Conservation (phyloP, 1,140 invertebrate species). For the Drosophila pseudoobscura region DNA sequence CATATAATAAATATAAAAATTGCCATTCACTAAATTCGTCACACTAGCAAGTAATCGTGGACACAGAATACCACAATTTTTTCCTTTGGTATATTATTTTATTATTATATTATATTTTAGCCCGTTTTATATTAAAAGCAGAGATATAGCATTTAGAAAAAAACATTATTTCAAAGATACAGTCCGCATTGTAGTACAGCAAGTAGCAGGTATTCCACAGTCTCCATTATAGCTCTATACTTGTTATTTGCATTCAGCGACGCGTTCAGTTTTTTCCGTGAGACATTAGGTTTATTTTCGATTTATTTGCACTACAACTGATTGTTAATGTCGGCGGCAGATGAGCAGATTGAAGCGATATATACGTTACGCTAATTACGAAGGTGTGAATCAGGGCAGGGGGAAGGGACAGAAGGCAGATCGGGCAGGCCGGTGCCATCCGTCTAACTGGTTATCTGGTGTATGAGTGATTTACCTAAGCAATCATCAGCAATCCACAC, state of each 20-base stretch:
- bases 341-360: conserved; percentile 7
- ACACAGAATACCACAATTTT: no score
- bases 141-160: no score
- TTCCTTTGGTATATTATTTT: no score
- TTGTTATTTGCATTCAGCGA: conserved; percentile 21
- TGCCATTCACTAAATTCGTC: no score
- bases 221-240: no score
- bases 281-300: conserved; percentile 26
- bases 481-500: conserved; percentile 1
- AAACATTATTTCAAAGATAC: no score
- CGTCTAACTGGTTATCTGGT: conserved; percentile 4
- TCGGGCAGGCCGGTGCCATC: conserved; percentile 2
- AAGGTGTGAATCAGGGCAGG: conserved; percentile 38
- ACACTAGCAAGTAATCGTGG: no score
- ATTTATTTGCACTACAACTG: conserved; percentile 15
- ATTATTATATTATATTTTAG: no score
- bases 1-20: no score
- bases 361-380: conserved; percentile 45
- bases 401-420: conserved; percentile 1
- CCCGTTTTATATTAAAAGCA: no score
- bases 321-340: conserved; percentile 11
- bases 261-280: conserved; percentile 10
- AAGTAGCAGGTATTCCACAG: no score
- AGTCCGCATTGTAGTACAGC: no score
- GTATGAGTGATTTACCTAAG: conserved; percentile 37